Evolutionary conservation across 2,113 vertebrate genomes (phyloP).

Genomic region (Corythaixoides concolor): DNA sequence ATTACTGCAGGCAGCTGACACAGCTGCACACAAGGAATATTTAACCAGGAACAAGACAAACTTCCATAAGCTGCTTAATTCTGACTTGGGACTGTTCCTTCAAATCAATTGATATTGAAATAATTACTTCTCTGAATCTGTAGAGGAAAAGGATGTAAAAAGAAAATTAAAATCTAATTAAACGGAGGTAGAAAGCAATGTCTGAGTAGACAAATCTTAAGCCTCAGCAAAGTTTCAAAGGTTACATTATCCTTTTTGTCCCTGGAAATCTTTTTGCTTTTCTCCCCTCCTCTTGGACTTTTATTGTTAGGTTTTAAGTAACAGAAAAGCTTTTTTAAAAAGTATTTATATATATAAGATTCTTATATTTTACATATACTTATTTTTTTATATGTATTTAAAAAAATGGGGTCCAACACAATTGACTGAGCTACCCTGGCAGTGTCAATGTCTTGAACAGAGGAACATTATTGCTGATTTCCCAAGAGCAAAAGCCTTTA

Average conservation of each 20-base stretch:
- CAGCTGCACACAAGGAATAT: conserved; percentile 8
- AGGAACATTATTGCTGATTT: not conserved
- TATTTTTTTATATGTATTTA: not conserved
- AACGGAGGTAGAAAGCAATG: conserved; percentile 48
- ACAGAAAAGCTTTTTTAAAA: not conserved
- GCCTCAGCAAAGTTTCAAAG: conserved; percentile 66
- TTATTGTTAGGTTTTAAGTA: not conserved
- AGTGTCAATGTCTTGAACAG: not conserved
- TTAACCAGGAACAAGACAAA: conserved; percentile 66
- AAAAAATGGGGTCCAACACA: not conserved
- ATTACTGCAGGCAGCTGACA: not conserved
- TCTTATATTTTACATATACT: no score
- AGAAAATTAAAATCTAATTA: conserved; percentile 76
- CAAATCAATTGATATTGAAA: conserved; percentile 67
- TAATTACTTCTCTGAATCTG: conserved; percentile 70
- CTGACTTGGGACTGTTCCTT: conserved; percentile 62
- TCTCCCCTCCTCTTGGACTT: not conserved
- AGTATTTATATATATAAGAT: not conserved
- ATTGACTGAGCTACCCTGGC: not conserved
- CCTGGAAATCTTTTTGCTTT: not conserved
- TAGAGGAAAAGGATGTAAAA: conserved; percentile 63
- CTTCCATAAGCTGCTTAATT: conserved; percentile 72
- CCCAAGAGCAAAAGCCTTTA: not conserved
- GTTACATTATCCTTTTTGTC: conserved; percentile 49
- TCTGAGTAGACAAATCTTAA: conserved; percentile 60